Base-by-base conservation (phyloP, 2,888 invertebrate species). In the Drosophila leonis region DNA sequence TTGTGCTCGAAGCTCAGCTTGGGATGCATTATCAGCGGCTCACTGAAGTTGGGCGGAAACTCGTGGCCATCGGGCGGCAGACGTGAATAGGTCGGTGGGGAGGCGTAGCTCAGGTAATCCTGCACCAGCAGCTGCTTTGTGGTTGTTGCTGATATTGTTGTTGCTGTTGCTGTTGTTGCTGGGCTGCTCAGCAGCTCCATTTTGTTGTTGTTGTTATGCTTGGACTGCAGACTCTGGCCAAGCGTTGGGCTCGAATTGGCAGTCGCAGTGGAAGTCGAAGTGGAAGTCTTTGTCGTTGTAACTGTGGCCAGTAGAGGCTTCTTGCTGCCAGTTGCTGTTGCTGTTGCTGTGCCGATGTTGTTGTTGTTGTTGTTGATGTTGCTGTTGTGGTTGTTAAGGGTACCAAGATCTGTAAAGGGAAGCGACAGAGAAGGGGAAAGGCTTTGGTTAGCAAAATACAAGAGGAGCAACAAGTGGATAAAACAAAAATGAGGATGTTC, bases 11-110 rank as follows among this genome's bases (percentile, higher is more conserved):
- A 80, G 49, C 69, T 71, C 8, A 78, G 69, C 69, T 78, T 74
- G 64, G 84, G 80, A 76, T 92, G 92, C 90, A 92, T 92, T 37
- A 92, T 92, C 69, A 93, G 84, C 66, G 93, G 93, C 82, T 93
- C 93, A 35, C 92, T 92, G 74, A 93, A 93, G 70, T 93, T 93
- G 55, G 92, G 93, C 18, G 93, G 93, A 83, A 93, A 93, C 80
- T 93, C 93, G 86, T 93, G 93, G 62, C 93, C 93, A 88, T 93
- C 93, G 70, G 93, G 93, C 59, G 93, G 93, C 67, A 93, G 83
- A 73, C 93, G 93, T 64, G 93, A 93, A 77, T 93, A 93, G 57
- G 93, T 93, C 59, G 93, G 92, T 52, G 93, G 93, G 9, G 85
- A 75, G 64, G 86, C 88, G 90, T 88, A 92, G 82, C 81, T 91